Conservation (phyloP, 1,140 invertebrate species). For the Oncopeltus fasciatus region DNA sequence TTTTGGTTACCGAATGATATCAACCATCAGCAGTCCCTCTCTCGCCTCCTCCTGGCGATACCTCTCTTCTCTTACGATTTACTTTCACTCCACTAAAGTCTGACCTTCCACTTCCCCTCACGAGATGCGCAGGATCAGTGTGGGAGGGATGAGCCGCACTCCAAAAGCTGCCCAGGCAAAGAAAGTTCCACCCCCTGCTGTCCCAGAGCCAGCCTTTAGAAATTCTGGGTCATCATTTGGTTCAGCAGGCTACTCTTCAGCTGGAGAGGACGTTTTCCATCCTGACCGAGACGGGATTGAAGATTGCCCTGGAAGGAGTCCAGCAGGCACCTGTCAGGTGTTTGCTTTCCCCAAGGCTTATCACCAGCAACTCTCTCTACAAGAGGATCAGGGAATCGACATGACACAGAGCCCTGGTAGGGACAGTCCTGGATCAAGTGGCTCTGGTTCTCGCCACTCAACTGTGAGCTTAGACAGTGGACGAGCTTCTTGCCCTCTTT, state of each 20-base stretch:
- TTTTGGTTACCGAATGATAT: neutral
- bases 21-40: no score
- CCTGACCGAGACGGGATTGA: neutral
- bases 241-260: slow-evolving; percentile 35
- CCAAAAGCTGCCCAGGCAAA: slow-evolving; percentile 60
- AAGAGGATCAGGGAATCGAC: slow-evolving; percentile 53
- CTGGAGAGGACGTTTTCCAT: slow-evolving; percentile 48
- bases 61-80: no score
- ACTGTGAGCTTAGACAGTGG: slow-evolving; percentile 86
- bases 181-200: slow-evolving; percentile 67
- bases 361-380: slow-evolving; percentile 55
- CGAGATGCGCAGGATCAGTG: neutral
- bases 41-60: no score
- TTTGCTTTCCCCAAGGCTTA: no score
- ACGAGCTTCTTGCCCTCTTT: slow-evolving; percentile 47
- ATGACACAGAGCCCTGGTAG: slow-evolving; percentile 69
- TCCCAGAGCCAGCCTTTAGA: slow-evolving; percentile 43
- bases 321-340: no score
- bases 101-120: neutral
- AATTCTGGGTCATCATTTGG: slow-evolving; percentile 31
- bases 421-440: slow-evolving; percentile 76
- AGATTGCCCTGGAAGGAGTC: no score
- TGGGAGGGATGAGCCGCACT: slow-evolving; percentile 61
- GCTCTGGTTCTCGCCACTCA: slow-evolving; percentile 71
- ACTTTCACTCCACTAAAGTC: neutral